These are phyloP conservation scores for Dysmachus trigonus DNA, from an alignment of 2,888 invertebrate species.

Conservation along the genomic window DNA sequence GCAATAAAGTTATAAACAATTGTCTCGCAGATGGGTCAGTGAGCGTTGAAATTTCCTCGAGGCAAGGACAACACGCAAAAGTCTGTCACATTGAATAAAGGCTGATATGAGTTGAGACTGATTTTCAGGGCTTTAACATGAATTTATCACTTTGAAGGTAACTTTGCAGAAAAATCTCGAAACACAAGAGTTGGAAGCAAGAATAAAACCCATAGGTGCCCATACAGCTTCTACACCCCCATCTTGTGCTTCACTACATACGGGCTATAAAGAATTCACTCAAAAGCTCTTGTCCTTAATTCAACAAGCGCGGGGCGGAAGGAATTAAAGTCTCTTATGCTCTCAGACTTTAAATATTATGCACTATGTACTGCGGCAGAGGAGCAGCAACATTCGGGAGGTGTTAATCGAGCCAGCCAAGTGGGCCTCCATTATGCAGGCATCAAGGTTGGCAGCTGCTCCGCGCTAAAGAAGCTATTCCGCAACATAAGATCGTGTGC, in stretches of 20 bases:
- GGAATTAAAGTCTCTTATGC: not conserved
- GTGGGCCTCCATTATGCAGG: conserved; percentile 8
- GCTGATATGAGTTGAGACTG: not conserved
- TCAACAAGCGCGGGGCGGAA: not conserved
- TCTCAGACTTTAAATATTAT: conserved; percentile 13
- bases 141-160: conserved; percentile 32
- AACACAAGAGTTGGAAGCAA: not conserved
- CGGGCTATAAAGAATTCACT: not conserved
- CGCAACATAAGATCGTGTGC: not conserved
- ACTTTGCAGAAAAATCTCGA: conserved; percentile 5
- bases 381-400: not conserved
- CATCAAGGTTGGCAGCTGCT: conserved; percentile 10
- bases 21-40: conserved; percentile 13
- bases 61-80: conserved; percentile 14
- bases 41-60: conserved; percentile 2
- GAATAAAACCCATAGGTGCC: not conserved
- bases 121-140: conserved; percentile 14
- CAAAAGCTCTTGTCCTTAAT: conserved; percentile 15
- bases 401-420: not conserved
- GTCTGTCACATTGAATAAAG: not conserved
- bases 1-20: not conserved
- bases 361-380: not conserved
- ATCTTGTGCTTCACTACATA: not conserved
- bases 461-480: not conserved
- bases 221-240: not conserved